These are phyloP conservation scores for Agapetus fuscipes DNA, from an alignment of 2,888 invertebrate genomes.

Conservation along the genomic window DNA sequence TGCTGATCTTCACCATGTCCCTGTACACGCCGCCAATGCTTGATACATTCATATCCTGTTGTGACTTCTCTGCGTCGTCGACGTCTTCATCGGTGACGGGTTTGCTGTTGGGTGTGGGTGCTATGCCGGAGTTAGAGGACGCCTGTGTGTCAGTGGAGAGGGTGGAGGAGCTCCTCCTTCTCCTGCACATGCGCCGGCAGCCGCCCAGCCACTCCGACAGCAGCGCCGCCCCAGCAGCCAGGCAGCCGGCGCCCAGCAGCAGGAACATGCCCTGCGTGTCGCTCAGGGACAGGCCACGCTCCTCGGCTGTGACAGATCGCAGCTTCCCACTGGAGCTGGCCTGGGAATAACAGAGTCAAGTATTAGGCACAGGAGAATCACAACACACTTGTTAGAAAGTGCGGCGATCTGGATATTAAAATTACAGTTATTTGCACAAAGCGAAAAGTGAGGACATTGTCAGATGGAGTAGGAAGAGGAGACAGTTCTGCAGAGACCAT, in stretches of 20 bases:
- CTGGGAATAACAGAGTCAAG: constrained; percentile 28
- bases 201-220: constrained; percentile 64
- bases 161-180: constrained; percentile 22
- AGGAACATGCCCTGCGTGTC: constrained; percentile 79
- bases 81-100: constrained; percentile 6
- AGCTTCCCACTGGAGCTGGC: constrained; percentile 35
- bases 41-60: too few species aligned
- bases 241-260: constrained; percentile 58
- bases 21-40: too few species aligned
- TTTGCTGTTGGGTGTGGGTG: constrained; percentile 17
- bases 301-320: constrained; percentile 45
- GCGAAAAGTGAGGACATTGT: too few species aligned
- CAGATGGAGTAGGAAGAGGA: too few species aligned
- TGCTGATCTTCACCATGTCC: too few species aligned
- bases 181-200: constrained; percentile 49
- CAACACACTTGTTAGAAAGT: too few species aligned
- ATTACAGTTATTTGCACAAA: too few species aligned
- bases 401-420: too few species aligned
- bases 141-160: constrained; percentile 1
- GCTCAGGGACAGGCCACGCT: constrained; percentile 64
- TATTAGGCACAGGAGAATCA: too few species aligned
- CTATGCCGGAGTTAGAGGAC: constrained; percentile 7
- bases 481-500: too few species aligned
- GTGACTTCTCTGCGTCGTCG: too few species aligned
- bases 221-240: constrained; percentile 52